Evolutionary conservation across 2,888 invertebrate species (phyloP).

Genomic region (Bimastos eiseni): DNA sequence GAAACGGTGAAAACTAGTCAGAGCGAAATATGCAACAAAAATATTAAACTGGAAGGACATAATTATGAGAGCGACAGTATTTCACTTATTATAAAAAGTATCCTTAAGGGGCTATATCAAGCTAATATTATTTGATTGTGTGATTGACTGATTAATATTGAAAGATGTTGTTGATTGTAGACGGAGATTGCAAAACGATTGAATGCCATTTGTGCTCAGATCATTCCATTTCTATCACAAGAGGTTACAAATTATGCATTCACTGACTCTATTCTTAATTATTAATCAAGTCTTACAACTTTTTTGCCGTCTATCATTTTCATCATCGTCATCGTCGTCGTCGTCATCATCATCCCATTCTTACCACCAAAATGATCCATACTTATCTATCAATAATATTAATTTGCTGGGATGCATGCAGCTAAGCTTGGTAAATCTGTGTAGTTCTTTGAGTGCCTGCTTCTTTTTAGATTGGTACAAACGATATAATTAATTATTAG

Average conservation of each 20-base stretch:
- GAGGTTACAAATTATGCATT: conserved; percentile 47
- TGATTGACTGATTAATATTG: background rate
- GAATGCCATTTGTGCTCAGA: conserved; percentile 92
- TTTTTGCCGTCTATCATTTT: background rate
- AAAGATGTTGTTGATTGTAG: conserved; percentile 68
- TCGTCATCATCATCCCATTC: no score
- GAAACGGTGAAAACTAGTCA: background rate
- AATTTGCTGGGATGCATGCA: no score
- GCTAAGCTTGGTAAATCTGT: no score
- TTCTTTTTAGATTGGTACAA: no score
- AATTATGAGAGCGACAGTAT: no score
- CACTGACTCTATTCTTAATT: background rate
- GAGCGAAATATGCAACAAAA: background rate
- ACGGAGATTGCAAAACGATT: conserved; percentile 97
- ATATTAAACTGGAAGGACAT: background rate
- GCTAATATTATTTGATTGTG: no score
- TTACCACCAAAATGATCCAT: no score
- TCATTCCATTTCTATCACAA: conserved; percentile 86
- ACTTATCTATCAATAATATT: no score
- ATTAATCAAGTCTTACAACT: background rate
- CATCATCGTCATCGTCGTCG: background rate
- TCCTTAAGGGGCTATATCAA: no score
- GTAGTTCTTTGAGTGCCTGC: no score
- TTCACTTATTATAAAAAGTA: no score
- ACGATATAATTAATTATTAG: no score